Conservation (phyloP, 2,888 invertebrate genomes). For the Agrochola lota region DNA sequence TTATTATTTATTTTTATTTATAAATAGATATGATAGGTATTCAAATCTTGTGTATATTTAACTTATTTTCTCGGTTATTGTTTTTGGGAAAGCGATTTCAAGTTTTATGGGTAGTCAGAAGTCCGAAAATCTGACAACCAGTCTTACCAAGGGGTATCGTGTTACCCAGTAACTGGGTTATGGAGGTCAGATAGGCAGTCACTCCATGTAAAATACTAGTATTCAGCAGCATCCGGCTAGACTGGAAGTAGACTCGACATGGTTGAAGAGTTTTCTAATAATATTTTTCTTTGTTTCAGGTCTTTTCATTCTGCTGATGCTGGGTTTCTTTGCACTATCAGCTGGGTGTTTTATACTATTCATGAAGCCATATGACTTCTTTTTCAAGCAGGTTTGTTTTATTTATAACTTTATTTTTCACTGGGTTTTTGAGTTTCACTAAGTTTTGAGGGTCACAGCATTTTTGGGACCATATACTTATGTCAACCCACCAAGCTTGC, state of each 20-base stretch:
- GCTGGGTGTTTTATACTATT: conserved; percentile 92
- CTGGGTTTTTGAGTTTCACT: neutral
- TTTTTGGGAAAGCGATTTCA: neutral
- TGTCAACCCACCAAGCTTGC: neutral
- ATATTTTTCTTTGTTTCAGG: conserved; percentile 90
- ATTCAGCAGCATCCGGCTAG: neutral
- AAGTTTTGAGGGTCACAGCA: neutral
- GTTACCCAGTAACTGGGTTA: neutral
- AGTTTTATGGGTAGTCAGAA: neutral
- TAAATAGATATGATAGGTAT: neutral
- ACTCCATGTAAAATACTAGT: neutral
- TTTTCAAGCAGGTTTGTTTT: conserved; percentile 92
- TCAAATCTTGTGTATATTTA: neutral
- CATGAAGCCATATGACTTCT: conserved; percentile 93
- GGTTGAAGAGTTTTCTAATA: conserved; percentile 19
- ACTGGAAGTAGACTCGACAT: no score
- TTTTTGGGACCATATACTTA: neutral
- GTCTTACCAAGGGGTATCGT: neutral
- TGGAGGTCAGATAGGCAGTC: neutral
- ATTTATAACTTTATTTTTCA: neutral
- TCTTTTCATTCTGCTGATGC: conserved; percentile 92
- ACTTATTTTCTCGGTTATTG: neutral
- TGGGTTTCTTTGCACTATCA: conserved; percentile 92
- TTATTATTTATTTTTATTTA: no score
- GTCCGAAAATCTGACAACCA: neutral